These are phyloP conservation scores for Ceratina calcarata DNA, from an alignment of 1,140 invertebrate genomes.

Conservation along the genomic window DNA sequence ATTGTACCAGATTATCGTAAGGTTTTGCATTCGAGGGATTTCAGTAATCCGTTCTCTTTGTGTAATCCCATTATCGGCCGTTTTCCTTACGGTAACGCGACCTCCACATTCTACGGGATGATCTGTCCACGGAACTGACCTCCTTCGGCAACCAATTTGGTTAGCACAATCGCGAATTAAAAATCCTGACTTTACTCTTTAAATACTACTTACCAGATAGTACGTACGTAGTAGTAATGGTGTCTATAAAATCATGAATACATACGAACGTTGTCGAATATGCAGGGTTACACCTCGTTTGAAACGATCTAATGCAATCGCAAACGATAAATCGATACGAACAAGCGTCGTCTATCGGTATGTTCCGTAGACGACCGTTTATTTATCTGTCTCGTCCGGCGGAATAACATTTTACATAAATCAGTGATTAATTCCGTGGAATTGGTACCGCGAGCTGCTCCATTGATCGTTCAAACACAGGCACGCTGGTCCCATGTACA, in stretches of 20 bases:
- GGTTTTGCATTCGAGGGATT: constrained; percentile 74
- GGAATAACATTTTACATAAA: constrained; percentile 41
- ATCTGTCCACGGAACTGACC: not conserved
- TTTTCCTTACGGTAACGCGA: constrained; percentile 60
- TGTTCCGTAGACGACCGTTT: not conserved
- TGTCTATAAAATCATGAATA: too few species aligned
- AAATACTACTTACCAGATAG: too few species aligned
- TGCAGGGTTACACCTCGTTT: too few species aligned
- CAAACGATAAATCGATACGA: not conserved
- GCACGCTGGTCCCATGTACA: not conserved
- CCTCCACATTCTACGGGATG: not conserved
- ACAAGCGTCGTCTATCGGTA: not conserved
- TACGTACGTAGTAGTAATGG: too few species aligned
- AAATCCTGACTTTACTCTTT: too few species aligned
- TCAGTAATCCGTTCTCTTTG: constrained; percentile 69
- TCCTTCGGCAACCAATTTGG: not conserved
- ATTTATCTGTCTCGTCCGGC: constrained; percentile 14
- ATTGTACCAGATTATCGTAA: constrained; percentile 58
- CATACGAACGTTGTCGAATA: too few species aligned
- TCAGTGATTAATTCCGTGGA: constrained; percentile 40
- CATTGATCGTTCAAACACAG: constrained; percentile 20
- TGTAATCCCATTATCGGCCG: constrained; percentile 72
- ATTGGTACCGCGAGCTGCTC: constrained; percentile 13
- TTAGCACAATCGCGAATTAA: not conserved
- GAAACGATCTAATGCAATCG: not conserved